These are phyloP conservation scores for Eupeodes latifasciatus DNA, from an alignment of 2,888 invertebrate species.

Conservation along the genomic window DNA sequence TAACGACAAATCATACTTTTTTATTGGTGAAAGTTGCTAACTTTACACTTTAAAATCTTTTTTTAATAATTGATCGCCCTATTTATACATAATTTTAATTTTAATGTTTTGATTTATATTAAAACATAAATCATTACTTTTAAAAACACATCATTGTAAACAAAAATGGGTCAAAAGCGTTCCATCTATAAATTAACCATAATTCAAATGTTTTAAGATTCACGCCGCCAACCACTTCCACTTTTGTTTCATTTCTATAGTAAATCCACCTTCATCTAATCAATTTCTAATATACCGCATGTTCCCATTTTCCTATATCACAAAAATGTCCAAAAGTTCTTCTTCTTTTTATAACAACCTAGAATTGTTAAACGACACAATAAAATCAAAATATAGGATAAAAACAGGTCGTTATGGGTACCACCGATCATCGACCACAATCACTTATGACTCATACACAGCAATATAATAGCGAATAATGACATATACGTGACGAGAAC, in stretches of 20 bases:
- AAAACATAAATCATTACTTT: too few species aligned
- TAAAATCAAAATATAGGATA: slow-evolving; percentile 48
- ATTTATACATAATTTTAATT: too few species aligned
- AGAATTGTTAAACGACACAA: slow-evolving; percentile 53
- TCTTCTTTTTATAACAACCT: slow-evolving; percentile 57
- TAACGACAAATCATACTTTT: too few species aligned
- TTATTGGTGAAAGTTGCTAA: too few species aligned
- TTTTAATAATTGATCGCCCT: too few species aligned
- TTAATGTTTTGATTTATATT: too few species aligned
- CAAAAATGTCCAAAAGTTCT: slow-evolving; percentile 14
- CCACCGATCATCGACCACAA: slow-evolving; percentile 17
- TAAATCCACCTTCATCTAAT: slow-evolving; percentile 57
- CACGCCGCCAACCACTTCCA: not conserved
- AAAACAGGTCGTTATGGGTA: slow-evolving; percentile 1
- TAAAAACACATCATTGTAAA: too few species aligned
- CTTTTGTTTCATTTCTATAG: not conserved
- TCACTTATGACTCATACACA: slow-evolving; percentile 68
- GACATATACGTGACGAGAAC: slow-evolving; percentile 73
- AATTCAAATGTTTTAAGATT: not conserved
- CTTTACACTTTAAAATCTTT: too few species aligned
- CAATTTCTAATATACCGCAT: slow-evolving; percentile 34
- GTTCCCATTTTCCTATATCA: slow-evolving; percentile 6
- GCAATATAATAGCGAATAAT: slow-evolving; percentile 72
- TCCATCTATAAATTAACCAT: not conserved
- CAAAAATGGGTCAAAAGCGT: too few species aligned